Base-by-base conservation (phyloP, 2,113 vertebrate species). In the Rhinopomastus cyanomelas region DNA sequence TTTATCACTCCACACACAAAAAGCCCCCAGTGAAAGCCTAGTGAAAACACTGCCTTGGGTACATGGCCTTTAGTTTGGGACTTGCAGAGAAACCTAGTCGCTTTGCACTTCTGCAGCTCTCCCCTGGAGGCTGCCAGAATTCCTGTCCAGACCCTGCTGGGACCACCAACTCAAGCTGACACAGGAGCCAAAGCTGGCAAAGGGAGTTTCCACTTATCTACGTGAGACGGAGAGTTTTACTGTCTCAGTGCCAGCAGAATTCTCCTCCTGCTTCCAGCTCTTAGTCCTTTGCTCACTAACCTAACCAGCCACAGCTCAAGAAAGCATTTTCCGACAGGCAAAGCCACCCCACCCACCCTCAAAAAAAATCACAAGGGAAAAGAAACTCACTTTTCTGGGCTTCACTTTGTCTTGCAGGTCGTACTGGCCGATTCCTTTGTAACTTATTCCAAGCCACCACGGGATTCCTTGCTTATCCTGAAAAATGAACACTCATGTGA, bases 391-490 rank as follows among this genome's bases (percentile, higher is more conserved):
- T 98, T 99, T 99, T 91, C 99, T 97, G 26, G 99, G 99, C 90
- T 99, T 99, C 81, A 99, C 98, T 92, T 98, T 99, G 93, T 99
- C 99, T 94, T 99, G 99, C 51, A 99, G 95, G 80, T 99, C 99
- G 95, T 99, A 99, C 91, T 99, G 99, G 92, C 98, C 98, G 3
- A 99, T 98, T 96, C 99, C 99, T 98, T 99, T 99, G 96, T 98
- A 99, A 96, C 99, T 98, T 95, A 99, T 98, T 87, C 99, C 99
- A 92, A 99, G 97, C 99, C 99, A 99, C 99, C 99, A 99, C 0
- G 99, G 99, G 88, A 99, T 98, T 89, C 98, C 98, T 96, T 99
- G 99, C 96, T 99, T 99, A 97, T 99, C 99, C 99, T 99, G 96
- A 75, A 96, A 95, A 92, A 95, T 17, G 75, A 86, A 95, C 5